phyloP scores from a whole-genome alignment of 2,113 vertebrate species.

The Anhinga rufa region DNA sequence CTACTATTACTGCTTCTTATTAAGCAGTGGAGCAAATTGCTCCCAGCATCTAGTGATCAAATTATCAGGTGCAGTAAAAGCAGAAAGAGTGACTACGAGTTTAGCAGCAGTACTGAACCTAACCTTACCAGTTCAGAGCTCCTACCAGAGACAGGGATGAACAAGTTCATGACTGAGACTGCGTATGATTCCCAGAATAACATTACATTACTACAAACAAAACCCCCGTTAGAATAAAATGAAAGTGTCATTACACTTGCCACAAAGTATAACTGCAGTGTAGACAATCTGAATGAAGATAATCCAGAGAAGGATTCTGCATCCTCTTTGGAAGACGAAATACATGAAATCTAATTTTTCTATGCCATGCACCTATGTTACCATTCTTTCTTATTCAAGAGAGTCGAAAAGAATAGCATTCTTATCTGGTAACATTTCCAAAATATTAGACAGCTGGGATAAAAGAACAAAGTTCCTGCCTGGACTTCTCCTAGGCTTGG shows the following conservation, averaged over 20 bases:
- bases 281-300: neutral
- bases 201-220: neutral
- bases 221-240: neutral
- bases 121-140: neutral
- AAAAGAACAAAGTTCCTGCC: neutral
- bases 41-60: neutral
- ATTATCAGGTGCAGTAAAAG: neutral
- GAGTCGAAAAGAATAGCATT: neutral
- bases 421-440: neutral
- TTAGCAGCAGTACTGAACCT: neutral
- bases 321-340: neutral
- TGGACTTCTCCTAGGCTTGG: neutral
- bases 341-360: neutral
- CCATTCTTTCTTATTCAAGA: neutral
- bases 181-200: neutral
- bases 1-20: neutral
- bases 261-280: neutral
- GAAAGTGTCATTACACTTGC: neutral
- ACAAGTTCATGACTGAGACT: neutral
- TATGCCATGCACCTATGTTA: neutral
- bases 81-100: neutral
- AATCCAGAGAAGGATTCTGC: neutral
- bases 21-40: neutral
- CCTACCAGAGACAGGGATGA: neutral
- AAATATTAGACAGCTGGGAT: neutral